Base-by-base conservation (phyloP, 2,888 invertebrate species). In the Prosapia bicincta region DNA sequence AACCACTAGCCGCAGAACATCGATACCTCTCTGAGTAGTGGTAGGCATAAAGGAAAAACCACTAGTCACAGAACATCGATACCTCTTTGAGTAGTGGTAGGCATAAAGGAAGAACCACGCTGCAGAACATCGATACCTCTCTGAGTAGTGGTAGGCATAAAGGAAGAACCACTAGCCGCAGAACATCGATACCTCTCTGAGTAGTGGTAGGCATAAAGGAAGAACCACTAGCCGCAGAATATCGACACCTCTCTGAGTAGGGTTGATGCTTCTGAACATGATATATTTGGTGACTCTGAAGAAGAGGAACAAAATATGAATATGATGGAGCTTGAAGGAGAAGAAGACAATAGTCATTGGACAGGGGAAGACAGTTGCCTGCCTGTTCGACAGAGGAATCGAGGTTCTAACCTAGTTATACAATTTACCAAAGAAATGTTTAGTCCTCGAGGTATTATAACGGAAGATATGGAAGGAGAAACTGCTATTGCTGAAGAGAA, bases 211-310 rank as follows among this genome's bases (percentile, higher is more conserved):
- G n/a, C n/a, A n/a, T n/a, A n/a, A n/a, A n/a, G n/a, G n/a, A n/a
- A n/a, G n/a, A n/a, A n/a, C n/a, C n/a, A n/a, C n/a, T n/a, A n/a
- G n/a, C n/a, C n/a, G n/a, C n/a, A n/a, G n/a, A n/a, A n/a, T n/a
- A n/a, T n/a, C n/a, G n/a, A n/a, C n/a, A n/a, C n/a, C n/a, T n/a
- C n/a, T 26, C 85, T 85, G 25, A 85, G 85, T 76, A 86, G 85
- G 78, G 83, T 86, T 76, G 86, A 86, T 79, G 85, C 86, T 78
- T n/a, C 90, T 70, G 93, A 92, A 81, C 92, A 92, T 81, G 96
- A 96, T 81, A 95, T 97, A 82, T 98, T 98, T 86, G 98, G 97
- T 28, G 96, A 97, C 81, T 96, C 96, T 54, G 94, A 94, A 78
- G 96, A 96, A 80, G 93, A 93, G 77, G 90, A 89, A 80, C 91